Conservation (phyloP, 2,888 invertebrate genomes). For the Beris morrisii region DNA sequence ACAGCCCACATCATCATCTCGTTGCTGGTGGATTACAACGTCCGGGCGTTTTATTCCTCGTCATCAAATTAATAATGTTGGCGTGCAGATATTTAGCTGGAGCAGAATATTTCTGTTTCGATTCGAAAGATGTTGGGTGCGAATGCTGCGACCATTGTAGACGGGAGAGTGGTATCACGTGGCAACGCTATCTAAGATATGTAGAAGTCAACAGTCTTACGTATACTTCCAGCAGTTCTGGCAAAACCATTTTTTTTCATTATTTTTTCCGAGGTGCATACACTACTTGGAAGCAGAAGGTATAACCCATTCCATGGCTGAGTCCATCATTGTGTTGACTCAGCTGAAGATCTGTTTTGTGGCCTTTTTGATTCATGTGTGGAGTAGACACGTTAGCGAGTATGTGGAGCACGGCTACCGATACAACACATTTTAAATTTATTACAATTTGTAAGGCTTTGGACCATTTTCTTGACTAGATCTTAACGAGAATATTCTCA, state of each 20-base stretch:
- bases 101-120: constrained; percentile 16
- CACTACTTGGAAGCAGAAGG: constrained; percentile 10
- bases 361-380: too few relatives aligned
- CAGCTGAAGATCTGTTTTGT: constrained; percentile 33
- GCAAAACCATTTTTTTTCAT: not conserved
- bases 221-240: not conserved
- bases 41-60: constrained; percentile 28
- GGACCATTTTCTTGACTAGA: too few relatives aligned
- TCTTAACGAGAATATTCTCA: too few relatives aligned
- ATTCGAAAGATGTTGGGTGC: constrained; percentile 10
- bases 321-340: constrained; percentile 29
- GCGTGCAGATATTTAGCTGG: constrained; percentile 24
- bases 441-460: too few relatives aligned
- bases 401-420: too few relatives aligned
- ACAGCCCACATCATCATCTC: constrained; percentile 2
- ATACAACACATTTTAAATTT: too few relatives aligned
- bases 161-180: not conserved
- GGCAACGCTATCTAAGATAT: constrained; percentile 1
- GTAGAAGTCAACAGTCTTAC: not conserved
- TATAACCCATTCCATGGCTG: constrained; percentile 19
- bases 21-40: constrained; percentile 22
- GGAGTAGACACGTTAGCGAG: too few relatives aligned
- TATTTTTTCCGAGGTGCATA: not conserved
- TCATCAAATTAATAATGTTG: constrained; percentile 30
- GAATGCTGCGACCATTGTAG: not conserved